phyloP scores from a whole-genome alignment of 2,113 vertebrate species.

The Zosterops lateralis region DNA sequence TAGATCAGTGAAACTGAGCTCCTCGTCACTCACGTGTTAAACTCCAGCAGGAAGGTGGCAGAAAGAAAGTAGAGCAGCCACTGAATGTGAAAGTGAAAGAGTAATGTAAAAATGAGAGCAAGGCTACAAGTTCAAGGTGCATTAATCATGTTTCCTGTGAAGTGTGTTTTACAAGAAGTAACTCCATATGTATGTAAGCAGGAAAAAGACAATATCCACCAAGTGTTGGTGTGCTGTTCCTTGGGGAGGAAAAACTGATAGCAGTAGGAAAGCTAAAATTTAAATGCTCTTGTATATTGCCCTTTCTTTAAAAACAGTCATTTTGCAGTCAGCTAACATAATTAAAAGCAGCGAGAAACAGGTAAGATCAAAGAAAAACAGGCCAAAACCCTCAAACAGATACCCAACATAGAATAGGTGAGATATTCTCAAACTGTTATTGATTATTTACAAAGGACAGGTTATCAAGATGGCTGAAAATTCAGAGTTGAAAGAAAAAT shows the following conservation, averaged over 20 bases:
- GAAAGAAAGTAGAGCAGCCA: background rate
- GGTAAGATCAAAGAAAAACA: background rate
- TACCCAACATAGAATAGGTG: background rate
- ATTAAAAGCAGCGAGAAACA: background rate
- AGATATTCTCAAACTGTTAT: background rate
- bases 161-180: background rate
- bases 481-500: background rate
- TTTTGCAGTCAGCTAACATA: background rate
- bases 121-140: background rate
- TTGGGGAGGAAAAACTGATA: background rate
- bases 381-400: no score
- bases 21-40: background rate
- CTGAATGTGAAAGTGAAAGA: background rate
- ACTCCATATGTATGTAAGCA: rapidly evolving
- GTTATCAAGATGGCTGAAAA: background rate
- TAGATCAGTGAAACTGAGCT: background rate
- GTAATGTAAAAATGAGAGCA: background rate
- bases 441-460: background rate
- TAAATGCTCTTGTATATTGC: background rate
- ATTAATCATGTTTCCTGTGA: background rate
- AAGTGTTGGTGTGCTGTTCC: background rate
- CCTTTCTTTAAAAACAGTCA: background rate
- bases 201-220: background rate
- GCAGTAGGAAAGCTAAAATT: background rate
- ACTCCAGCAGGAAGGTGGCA: background rate